Conservation (phyloP, 2,888 invertebrate genomes). For the Acanthoscelides obtectus region DNA sequence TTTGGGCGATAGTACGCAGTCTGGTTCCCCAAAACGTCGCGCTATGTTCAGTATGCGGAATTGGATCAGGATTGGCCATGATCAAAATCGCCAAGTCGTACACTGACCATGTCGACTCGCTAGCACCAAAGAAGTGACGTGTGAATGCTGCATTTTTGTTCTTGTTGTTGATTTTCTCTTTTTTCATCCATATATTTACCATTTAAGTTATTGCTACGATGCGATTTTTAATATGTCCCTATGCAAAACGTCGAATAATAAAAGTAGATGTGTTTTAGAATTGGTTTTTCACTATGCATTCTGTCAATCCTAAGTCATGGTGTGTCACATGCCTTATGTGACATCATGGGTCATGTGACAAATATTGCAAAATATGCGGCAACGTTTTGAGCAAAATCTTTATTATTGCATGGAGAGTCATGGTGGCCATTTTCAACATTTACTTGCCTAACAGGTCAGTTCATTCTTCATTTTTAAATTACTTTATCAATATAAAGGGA, state of each 20-base stretch:
- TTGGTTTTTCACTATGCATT: too few species aligned
- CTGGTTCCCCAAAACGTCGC: conserved; percentile 67
- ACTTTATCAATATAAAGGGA: too few species aligned
- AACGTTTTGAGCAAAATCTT: too few species aligned
- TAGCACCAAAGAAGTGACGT: conserved; percentile 21
- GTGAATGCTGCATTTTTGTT: not conserved
- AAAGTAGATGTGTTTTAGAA: not conserved
- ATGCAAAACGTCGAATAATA: not conserved
- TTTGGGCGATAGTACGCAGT: conserved; percentile 83
- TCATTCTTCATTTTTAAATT: too few species aligned
- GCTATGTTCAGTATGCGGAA: conserved; percentile 62
- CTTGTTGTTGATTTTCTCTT: not conserved
- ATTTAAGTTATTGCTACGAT: not conserved
- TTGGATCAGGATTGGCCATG: conserved; percentile 65
- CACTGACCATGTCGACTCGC: conserved; percentile 40
- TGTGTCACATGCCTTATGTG: too few species aligned
- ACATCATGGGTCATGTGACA: too few species aligned
- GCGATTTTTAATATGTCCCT: not conserved
- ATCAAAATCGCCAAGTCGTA: conserved; percentile 46
- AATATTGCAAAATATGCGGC: too few species aligned
- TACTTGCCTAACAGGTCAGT: too few species aligned
- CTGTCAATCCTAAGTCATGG: too few species aligned
- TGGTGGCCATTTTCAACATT: too few species aligned
- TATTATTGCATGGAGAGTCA: too few species aligned
- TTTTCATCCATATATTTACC: not conserved